These are phyloP conservation scores for Hemaris fuciformis DNA, from an alignment of 2,888 invertebrate genomes.

Conservation along the genomic window DNA sequence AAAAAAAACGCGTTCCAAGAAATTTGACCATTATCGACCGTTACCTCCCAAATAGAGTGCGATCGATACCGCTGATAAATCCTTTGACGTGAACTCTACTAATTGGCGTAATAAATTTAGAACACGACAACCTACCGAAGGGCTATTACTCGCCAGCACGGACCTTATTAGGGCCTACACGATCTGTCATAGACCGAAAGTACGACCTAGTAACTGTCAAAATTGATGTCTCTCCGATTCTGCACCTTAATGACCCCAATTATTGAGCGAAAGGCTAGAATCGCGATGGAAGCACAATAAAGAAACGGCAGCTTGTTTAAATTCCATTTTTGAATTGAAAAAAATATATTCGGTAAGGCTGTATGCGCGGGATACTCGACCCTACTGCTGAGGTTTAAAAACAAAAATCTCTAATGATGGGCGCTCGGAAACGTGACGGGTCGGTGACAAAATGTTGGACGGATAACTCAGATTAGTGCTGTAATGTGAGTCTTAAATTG, in stretches of 20 bases:
- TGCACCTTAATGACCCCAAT: slow-evolving; percentile 55
- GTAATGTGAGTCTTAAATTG: slow-evolving; percentile 43
- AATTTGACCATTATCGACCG: slow-evolving; percentile 73
- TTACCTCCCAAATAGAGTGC: slow-evolving; percentile 79
- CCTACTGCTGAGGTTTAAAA: slow-evolving; percentile 42
- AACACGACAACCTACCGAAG: slow-evolving; percentile 59
- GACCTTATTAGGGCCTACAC: slow-evolving; percentile 57
- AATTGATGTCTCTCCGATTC: slow-evolving; percentile 48
- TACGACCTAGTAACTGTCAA: slow-evolving; percentile 41
- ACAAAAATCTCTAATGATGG: slow-evolving; percentile 70
- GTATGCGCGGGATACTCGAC: slow-evolving; percentile 50
- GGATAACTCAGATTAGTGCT: slow-evolving; percentile 35
- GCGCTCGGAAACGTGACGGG: slow-evolving; percentile 64
- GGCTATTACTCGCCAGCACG: slow-evolving; percentile 50
- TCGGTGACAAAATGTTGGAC: slow-evolving; percentile 73
- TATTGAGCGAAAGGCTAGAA: slow-evolving; percentile 53
- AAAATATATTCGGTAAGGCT: slow-evolving; percentile 28
- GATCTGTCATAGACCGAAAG: slow-evolving; percentile 49
- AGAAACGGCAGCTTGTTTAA: slow-evolving; percentile 74
- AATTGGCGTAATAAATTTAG: slow-evolving; percentile 79
- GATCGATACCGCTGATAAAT: slow-evolving; percentile 69
- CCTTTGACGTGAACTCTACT: slow-evolving; percentile 73
- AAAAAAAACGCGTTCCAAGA: slow-evolving; percentile 67
- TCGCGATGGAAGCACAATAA: slow-evolving; percentile 48
- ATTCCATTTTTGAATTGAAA: slow-evolving; percentile 66